Conservation (phyloP, 2,113 vertebrate genomes). For the Sigmodon hispidus region DNA sequence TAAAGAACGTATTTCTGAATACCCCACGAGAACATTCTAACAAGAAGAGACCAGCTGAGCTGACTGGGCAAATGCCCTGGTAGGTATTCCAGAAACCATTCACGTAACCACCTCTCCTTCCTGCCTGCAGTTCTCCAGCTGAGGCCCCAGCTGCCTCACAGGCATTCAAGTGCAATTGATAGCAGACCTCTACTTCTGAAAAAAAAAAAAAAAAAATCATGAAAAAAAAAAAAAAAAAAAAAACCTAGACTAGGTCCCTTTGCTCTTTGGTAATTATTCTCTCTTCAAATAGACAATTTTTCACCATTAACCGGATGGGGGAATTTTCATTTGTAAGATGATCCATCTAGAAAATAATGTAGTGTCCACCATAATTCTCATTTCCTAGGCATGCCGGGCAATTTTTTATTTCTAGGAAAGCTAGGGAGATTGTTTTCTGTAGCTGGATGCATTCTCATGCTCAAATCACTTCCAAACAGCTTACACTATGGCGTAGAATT, state of each 20-base stretch:
- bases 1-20: not conserved
- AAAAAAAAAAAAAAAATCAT: not conserved
- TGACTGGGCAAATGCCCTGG: not conserved
- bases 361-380: slow-evolving; percentile 48
- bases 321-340: slow-evolving; percentile 65
- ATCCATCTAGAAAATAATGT: slow-evolving; percentile 73
- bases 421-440: slow-evolving; percentile 45
- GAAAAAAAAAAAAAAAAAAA: not conserved
- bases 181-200: not conserved
- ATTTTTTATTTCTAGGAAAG: slow-evolving; percentile 63
- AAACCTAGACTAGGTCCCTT: not conserved
- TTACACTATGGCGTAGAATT: slow-evolving; percentile 47
- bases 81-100: not conserved
- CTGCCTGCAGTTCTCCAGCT: not conserved
- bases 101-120: too few species aligned
- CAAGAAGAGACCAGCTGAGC: not conserved
- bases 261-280: slow-evolving; percentile 41
- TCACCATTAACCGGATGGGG: slow-evolving; percentile 65
- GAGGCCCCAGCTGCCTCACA: not conserved
- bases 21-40: not conserved
- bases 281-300: slow-evolving; percentile 60
- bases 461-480: slow-evolving; percentile 46
- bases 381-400: slow-evolving; percentile 42
- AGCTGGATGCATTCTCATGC: not conserved
- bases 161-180: not conserved